Evolutionary conservation across 92 coral and sea anemone genomes (phyloP), one percentile per base, ranked within the genome.

Genomic region (Actinernus sp.): DNA sequence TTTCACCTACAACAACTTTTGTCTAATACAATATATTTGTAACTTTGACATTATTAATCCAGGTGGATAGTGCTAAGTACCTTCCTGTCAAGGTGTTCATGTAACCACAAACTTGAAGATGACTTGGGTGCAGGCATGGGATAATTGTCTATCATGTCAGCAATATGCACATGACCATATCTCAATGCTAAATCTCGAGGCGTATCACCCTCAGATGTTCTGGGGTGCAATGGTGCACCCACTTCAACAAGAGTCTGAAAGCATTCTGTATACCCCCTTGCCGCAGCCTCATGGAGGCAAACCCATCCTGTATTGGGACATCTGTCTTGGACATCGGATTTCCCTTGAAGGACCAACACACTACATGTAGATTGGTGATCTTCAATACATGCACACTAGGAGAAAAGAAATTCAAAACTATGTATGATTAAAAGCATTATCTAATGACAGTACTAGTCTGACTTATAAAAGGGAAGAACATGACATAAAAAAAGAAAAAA

Each of bases 211-310:
- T 95, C 99, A 23, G 61, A 19, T 10, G 99, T 73, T 28, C 99
- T 78, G 2, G 99, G 99, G 67, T 91, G 99, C 5, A 85, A 54
- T 23, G 99, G 93, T 55, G 99, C 99, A 19, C 99, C 99, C 9
- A 79, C 87, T 54, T 84, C 91, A 11, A 95, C 51, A 5, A 95
- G 68, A 19, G 86, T 59, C 43, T 73, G 68, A 11, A 91, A 79
- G 60, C 99, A 91, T 5, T 90, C 94, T 24, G 51, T 73, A 52
- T 78, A 82, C 26, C 97, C 98, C 60, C 88, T 83, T 51, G 90
- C 69, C 0, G 98, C 97, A 1, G 98, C 97, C 39, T 78, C 81
- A 40, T 93, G 98, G 21, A 93, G 76, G 6, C 97, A 91, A 16
- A 93, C 98, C 76, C 68, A 93, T 12, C 98, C 98, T 23, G 74